Base-by-base conservation (phyloP, 2,797 vertebrate species). In the Coilia nasus region DNA sequence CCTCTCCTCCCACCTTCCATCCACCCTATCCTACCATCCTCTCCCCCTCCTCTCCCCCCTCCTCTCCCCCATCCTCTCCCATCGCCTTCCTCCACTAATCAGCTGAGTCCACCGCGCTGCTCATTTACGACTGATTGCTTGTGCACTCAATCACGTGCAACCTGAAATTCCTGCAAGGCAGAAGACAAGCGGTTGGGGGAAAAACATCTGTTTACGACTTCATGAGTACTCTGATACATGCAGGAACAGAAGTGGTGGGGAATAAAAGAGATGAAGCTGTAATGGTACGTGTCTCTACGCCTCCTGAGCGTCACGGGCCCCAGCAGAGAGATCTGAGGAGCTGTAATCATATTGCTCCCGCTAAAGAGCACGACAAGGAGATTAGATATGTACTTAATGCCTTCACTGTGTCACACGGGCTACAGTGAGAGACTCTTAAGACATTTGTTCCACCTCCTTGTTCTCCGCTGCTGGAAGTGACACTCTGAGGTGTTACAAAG, bases 391-490 rank as follows among this genome's bases (percentile, higher is more conserved):
- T 75, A 41, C 67, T 75, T 75, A 75, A 75, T 15, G 67, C 31
- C 31, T 35, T 15, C 25, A 47, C 25, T 31, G 64, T 71, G 64
- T 25, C 25, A 28, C 64, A 35, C 64, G 3, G 64, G 64, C 23
- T 71, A 23, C 28, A 15, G 3, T 14, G 31, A 75, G 67, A 75
- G 89, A 89, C 91, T 82, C 92, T 91, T 91, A 75, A 75, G 14
- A 91, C 92, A 94, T 94, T 94, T 94, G 94, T 94, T 94, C 93
- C 93, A 93, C 92, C 92, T 93, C 93, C 93, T 87, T 88, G 92
- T 94, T 92, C 91, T 93, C 93, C 93, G 93, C 94, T 94, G 93
- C 94, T 94, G 92, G 93, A 94, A 94, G 93, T 94, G 94, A 94
- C 93, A 94, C 92, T 93, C 93, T 93, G 93, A 94, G 91, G 93